Evolutionary conservation across 2,888 invertebrate genomes (phyloP).

Genomic region (Eudasyphora cyanicolor): DNA sequence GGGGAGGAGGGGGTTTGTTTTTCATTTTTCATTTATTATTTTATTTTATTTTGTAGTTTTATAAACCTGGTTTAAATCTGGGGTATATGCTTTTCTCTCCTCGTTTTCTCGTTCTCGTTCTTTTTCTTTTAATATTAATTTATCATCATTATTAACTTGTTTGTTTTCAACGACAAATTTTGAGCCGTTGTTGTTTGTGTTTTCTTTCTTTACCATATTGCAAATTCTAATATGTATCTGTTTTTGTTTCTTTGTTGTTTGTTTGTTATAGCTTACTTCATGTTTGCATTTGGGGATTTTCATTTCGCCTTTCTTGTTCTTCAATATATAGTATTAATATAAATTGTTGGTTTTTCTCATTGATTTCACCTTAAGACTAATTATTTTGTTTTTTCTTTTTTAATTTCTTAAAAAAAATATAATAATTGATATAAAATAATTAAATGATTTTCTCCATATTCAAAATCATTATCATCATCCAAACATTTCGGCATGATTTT

Average conservation of each 20-base stretch:
- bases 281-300: slow-evolving; percentile 36
- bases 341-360: slow-evolving; percentile 65
- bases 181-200: slow-evolving; percentile 39
- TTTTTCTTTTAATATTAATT: slow-evolving; percentile 53
- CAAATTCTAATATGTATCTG: slow-evolving; percentile 54
- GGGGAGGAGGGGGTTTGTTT: no score
- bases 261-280: slow-evolving; percentile 39
- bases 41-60: slow-evolving; percentile 58
- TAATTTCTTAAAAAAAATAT: slow-evolving; percentile 53
- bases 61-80: slow-evolving; percentile 63
- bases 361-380: slow-evolving; percentile 55
- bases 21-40: not conserved
- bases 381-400: slow-evolving; percentile 55
- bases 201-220: slow-evolving; percentile 44
- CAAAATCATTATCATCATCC: slow-evolving; percentile 48
- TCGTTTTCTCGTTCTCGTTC: slow-evolving; percentile 3
- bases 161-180: slow-evolving; percentile 61
- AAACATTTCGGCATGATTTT: slow-evolving; percentile 8
- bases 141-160: slow-evolving; percentile 28
- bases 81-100: slow-evolving; percentile 44
- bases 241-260: no score
- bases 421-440: slow-evolving; percentile 65
- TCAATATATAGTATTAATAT: slow-evolving; percentile 64
- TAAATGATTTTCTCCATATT: slow-evolving; percentile 55
- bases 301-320: slow-evolving; percentile 31